Evolutionary conservation across 2,797 vertebrate genomes (phyloP).

Genomic region (Neosilurus mollespiculum): DNA sequence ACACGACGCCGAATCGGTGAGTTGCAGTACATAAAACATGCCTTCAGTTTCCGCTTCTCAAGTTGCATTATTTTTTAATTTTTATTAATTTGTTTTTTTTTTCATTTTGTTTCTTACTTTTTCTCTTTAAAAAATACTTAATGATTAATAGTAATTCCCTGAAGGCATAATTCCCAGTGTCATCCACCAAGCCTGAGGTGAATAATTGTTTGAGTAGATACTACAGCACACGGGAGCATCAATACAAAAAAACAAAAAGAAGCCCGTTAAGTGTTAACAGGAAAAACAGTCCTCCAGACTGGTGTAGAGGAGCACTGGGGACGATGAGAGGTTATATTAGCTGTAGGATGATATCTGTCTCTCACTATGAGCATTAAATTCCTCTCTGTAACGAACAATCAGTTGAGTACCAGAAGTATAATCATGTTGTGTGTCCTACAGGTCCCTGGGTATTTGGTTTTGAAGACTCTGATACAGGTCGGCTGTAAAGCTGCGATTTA

Average conservation of each 20-base stretch:
- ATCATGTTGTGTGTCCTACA: constrained; percentile 59
- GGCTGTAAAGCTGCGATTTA: constrained; percentile 92
- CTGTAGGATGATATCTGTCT: not conserved
- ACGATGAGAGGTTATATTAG: not conserved
- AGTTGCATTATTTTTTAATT: too few relatives aligned
- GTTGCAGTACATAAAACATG: constrained; percentile 30
- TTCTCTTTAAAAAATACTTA: not conserved
- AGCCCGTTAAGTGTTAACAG: too few relatives aligned
- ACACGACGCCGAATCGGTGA: constrained; percentile 85
- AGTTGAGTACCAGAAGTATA: not conserved
- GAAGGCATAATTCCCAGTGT: too few relatives aligned
- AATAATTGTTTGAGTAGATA: too few relatives aligned
- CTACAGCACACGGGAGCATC: too few relatives aligned
- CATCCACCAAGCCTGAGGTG: too few relatives aligned
- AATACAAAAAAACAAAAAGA: too few relatives aligned
- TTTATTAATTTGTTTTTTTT: not conserved
- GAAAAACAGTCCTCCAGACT: not conserved
- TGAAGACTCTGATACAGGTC: constrained; percentile 88
- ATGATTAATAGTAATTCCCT: too few relatives aligned
- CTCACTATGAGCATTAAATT: not conserved
- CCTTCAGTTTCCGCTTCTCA: not conserved
- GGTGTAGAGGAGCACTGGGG: not conserved
- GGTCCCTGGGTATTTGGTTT: constrained; percentile 84
- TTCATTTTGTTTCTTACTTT: not conserved
- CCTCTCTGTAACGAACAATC: not conserved